Evolutionary conservation across 2,797 vertebrate species (phyloP).

Genomic region (Choloepus didactylus): DNA sequence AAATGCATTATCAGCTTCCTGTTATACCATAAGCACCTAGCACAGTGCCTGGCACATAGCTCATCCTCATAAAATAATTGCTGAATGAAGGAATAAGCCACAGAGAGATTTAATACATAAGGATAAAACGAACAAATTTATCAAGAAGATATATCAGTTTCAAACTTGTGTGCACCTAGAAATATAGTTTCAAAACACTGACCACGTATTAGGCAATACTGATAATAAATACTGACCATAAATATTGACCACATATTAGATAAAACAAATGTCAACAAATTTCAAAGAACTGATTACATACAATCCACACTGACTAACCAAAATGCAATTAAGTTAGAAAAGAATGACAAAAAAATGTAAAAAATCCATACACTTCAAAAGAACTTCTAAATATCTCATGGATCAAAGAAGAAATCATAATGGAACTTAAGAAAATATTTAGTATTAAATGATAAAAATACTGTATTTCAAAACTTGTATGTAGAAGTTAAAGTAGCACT

Average conservation of each 20-base stretch:
- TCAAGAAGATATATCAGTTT: slow-evolving; percentile 19
- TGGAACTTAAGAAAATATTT: slow-evolving; percentile 11
- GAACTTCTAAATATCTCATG: slow-evolving; percentile 7
- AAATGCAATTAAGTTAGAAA: background rate
- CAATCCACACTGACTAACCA: background rate
- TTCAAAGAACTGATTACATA: background rate
- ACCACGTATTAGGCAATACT: background rate
- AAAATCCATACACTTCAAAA: slow-evolving; percentile 9
- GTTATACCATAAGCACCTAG: background rate
- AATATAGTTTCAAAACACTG: slow-evolving; percentile 47
- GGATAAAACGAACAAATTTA: background rate
- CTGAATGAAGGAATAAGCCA: background rate
- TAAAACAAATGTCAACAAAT: background rate
- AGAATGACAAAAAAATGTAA: background rate
- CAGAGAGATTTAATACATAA: background rate
- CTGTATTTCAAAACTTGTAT: slow-evolving; percentile 4
- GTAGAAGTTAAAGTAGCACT: background rate
- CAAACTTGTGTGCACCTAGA: background rate
- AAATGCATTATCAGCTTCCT: background rate
- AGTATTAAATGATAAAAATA: slow-evolving; percentile 29
- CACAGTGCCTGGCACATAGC: background rate
- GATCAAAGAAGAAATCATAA: slow-evolving; percentile 41
- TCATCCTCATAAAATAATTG: background rate
- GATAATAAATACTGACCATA: background rate
- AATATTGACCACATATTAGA: background rate